These are phyloP conservation scores for Lepidocyrtoides sp. DNA, from an alignment of 2,888 invertebrate genomes.

Conservation along the genomic window DNA sequence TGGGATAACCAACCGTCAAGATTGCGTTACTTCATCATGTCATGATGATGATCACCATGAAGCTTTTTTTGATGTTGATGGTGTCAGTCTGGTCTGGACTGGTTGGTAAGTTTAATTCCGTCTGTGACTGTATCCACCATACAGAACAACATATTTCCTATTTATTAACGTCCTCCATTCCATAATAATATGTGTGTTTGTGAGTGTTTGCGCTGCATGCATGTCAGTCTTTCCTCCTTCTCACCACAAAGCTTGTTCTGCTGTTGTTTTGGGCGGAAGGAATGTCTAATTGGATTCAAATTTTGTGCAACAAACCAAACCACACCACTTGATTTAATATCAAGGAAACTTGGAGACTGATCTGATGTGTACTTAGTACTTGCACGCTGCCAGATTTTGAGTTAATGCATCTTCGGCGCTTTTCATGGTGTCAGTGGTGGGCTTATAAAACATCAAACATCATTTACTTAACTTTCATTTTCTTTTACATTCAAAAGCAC, in stretches of 20 bases:
- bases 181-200: too few species aligned
- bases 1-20: slow-evolving; percentile 76
- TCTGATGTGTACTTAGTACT: slow-evolving; percentile 1
- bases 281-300: slow-evolving; percentile 84
- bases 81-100: slow-evolving; percentile 75
- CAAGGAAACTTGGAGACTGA: not conserved
- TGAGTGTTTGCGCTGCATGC: not conserved
- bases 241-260: slow-evolving; percentile 46
- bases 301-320: slow-evolving; percentile 67
- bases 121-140: too few species aligned
- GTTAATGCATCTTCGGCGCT: slow-evolving; percentile 52
- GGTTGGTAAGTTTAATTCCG: slow-evolving; percentile 28
- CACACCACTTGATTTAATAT: slow-evolving; percentile 28
- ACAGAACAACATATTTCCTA: slow-evolving; percentile 14
- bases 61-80: slow-evolving; percentile 59
- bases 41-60: slow-evolving; percentile 45
- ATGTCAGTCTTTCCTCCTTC: slow-evolving; percentile 22
- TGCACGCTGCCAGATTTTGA: not conserved
- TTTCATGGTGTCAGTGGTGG: slow-evolving; percentile 59
- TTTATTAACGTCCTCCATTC: slow-evolving; percentile 9
- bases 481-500: not conserved
- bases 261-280: slow-evolving; percentile 74
- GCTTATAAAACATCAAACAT: slow-evolving; percentile 61
- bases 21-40: slow-evolving; percentile 65
- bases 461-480: slow-evolving; percentile 15